Evolutionary conservation across 1,140 invertebrate genomes (phyloP).

Genomic region (Drosophila teissieri): DNA sequence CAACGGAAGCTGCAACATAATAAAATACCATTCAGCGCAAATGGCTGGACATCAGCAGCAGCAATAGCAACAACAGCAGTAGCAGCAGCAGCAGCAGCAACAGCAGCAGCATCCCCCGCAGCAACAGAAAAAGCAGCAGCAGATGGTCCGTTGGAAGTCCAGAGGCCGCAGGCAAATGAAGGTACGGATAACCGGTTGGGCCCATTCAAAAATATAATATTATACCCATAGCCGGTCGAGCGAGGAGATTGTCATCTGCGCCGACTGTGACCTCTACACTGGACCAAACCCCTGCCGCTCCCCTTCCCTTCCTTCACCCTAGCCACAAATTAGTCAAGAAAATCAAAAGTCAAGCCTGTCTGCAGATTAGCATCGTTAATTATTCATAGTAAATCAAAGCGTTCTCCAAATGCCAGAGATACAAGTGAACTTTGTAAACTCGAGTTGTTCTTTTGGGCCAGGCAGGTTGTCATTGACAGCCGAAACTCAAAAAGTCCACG

Average conservation of each 20-base stretch:
- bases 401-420: constrained; percentile 64
- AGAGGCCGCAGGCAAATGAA: constrained; percentile 3
- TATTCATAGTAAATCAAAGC: constrained; percentile 73
- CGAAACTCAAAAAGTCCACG: constrained; percentile 29
- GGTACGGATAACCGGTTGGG: constrained; percentile 58
- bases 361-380: constrained; percentile 71
- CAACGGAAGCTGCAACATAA: neutral
- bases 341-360: constrained; percentile 46
- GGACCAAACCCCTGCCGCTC: neutral
- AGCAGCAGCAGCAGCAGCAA: neutral
- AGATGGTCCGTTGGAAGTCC: constrained; percentile 23
- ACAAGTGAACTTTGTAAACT: constrained; percentile 38
- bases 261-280: constrained; percentile 23
- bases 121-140: constrained; percentile 12
- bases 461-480: constrained; percentile 34
- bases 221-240: constrained; percentile 61
- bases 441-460: neutral
- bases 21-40: neutral
- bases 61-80: neutral
- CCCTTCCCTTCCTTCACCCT: neutral
- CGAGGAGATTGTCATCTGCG: constrained; percentile 52
- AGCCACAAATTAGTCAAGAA: constrained; percentile 49
- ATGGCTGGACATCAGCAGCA: neutral
- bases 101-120: constrained; percentile 6
- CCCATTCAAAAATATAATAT: constrained; percentile 36